A percentile compares a stretch with the other conserved stretches of the same genome.
Conservation (phyloP, 2,888 invertebrate species). For the Epinotia demarniana region DNA sequence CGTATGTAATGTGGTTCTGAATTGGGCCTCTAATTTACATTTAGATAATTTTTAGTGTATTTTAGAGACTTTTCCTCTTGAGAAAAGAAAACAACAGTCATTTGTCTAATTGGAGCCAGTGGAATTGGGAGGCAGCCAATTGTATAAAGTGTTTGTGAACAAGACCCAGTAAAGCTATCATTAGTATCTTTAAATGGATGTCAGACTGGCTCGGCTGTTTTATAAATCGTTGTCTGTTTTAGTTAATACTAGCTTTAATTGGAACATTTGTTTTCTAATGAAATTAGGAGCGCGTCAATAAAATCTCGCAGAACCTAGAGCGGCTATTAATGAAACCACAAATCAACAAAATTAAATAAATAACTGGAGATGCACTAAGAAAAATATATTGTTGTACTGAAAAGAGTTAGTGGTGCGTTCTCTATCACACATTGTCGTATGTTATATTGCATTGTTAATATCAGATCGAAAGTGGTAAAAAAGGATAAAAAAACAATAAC, state of each 20-base stretch:
- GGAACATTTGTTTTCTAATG: not conserved
- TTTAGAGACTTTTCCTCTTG: not conserved
- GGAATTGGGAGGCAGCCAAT: conserved; percentile 18
- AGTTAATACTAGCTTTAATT: not conserved
- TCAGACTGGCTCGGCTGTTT: not conserved
- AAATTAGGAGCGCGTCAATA: not conserved
- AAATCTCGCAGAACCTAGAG: too few relatives aligned
- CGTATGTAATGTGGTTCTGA: too few relatives aligned
- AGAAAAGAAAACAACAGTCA: conserved; percentile 24
- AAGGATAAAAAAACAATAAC: too few relatives aligned
- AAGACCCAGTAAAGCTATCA: not conserved
- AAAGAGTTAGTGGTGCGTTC: too few relatives aligned
- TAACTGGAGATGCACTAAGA: too few relatives aligned
- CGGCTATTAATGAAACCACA: too few relatives aligned
- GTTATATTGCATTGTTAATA: too few relatives aligned
- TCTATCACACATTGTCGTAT: too few relatives aligned
- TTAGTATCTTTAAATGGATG: conserved; percentile 16
- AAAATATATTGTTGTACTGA: too few relatives aligned
- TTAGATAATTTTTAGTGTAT: too few relatives aligned
- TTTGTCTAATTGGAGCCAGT: conserved; percentile 25
- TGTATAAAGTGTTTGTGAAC: conserved; percentile 29
- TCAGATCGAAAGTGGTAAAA: too few relatives aligned
- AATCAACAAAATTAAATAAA: too few relatives aligned
- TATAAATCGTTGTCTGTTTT: conserved; percentile 9
- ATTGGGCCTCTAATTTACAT: not conserved